Evolutionary conservation across 2,113 vertebrate genomes (phyloP), one percentile per base, ranked within the genome.

Genomic region (Nothocercus nigrocapillus): DNA sequence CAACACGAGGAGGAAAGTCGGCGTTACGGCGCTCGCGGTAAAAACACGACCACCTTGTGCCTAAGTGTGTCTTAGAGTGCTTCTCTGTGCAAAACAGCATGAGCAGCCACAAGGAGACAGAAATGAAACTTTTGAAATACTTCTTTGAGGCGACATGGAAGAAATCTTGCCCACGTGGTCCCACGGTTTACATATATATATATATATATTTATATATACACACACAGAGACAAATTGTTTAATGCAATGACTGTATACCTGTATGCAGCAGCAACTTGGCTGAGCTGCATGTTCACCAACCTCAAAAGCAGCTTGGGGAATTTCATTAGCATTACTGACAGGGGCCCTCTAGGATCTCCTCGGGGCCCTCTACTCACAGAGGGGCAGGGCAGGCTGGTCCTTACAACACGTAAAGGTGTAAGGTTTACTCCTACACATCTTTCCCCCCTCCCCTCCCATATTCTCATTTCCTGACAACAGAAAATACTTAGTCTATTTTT

Each of bases 1-100:
- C 81, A 59, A 91, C 89, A 25, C 1, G 16, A 70, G 85, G 40
- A 4, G 6, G 63, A 25, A 18, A 30, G 63, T 0, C 6, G 12
- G 11, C 8, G 10, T 22, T 53, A 44, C 1, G 0, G 58, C 36
- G 12, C 13, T 77, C 11, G 6, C 0, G 0, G 36, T 36, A 42
- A 44, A 78, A 84, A n/a, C 44, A 16, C 44, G 11, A 82, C 84
- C 84, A 85, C 10, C 20, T 38, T 20, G 53, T 10, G 7, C 88
- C 38, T 0, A 2, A 10, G 4, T 1, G 0, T 3, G 7, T 18
- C 47, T 44, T 7, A 34, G 44, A 49, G 36, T 28, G 58, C 9
- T 45, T 18, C 6, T 72, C 47, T 72, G n/a, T 38, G n/a, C 28
- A 34, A 25, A 24, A 36, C 47, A 36, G 22, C 20, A 9, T 18